Conservation (phyloP, 2,113 vertebrate genomes). For the Colius striatus region DNA sequence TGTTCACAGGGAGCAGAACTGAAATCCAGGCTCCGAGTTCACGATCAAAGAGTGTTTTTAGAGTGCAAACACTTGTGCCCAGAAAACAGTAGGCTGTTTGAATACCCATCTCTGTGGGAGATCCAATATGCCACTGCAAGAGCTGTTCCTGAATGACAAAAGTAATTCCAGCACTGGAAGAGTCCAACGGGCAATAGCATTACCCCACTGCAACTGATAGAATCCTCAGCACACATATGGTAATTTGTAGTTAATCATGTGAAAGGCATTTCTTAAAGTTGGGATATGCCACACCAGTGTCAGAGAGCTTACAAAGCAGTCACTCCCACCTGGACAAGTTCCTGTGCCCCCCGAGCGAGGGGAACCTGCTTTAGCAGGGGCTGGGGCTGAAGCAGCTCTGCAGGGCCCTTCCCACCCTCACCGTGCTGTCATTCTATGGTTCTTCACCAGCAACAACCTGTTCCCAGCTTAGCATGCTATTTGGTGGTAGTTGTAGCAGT, state of each 20-base stretch:
- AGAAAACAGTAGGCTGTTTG: not conserved
- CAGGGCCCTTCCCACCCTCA: no score
- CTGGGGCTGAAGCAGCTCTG: no score
- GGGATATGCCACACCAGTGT: rapidly evolving
- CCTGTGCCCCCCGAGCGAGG: no score
- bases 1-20: not conserved
- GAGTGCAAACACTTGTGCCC: not conserved
- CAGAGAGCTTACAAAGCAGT: not conserved
- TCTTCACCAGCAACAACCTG: not conserved
- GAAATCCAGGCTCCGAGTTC: not conserved
- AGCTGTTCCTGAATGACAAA: not conserved
- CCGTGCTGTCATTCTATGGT: not conserved
- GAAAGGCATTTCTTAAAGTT: not conserved
- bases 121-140: not conserved
- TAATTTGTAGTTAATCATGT: not conserved
- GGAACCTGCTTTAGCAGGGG: no score
- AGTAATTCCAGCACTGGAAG: conserved; percentile 10
- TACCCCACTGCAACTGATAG: not conserved
- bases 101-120: not conserved
- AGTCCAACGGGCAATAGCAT: not conserved
- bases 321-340: no score
- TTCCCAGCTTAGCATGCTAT: not conserved
- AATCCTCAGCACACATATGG: not conserved
- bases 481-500: not conserved
- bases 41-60: not conserved